These are phyloP conservation scores for Bettongia penicillata DNA, from an alignment of 2,113 vertebrate genomes.

Conservation along the genomic window DNA sequence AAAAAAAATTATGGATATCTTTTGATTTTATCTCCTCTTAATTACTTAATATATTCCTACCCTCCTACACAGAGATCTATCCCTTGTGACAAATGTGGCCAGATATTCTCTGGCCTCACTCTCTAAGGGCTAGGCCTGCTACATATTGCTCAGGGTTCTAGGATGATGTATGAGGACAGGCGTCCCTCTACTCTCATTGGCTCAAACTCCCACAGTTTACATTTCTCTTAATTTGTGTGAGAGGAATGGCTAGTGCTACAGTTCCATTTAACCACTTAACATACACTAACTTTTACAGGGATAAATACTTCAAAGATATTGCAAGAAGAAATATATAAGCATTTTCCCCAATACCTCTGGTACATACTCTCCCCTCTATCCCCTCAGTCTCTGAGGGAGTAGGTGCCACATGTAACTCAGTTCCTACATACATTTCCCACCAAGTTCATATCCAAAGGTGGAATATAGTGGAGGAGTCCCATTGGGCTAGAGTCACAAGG, in stretches of 20 bases:
- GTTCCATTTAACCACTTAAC: neutral
- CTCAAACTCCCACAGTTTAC: neutral
- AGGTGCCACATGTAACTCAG: neutral
- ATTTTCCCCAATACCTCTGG: neutral
- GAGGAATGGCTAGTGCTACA: neutral
- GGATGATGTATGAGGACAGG: neutral
- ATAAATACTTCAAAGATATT: neutral
- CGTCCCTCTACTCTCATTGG: neutral
- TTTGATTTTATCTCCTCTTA: neutral
- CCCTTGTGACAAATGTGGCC: neutral
- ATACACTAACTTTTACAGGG: neutral
- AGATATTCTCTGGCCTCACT: neutral
- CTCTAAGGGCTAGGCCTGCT: too few species aligned
- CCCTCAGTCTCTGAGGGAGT: neutral
- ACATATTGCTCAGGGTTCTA: neutral
- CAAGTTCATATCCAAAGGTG: neutral
- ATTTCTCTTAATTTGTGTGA: neutral
- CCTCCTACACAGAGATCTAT: neutral
- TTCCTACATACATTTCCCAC: neutral
- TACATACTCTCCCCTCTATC: neutral
- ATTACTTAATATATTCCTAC: neutral
- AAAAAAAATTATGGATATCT: neutral
- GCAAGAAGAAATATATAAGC: neutral
- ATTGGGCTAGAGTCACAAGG: neutral
- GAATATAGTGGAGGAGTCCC: neutral